Conservation (phyloP, 2,888 invertebrate species). For the Noctuana brunneofusca region DNA sequence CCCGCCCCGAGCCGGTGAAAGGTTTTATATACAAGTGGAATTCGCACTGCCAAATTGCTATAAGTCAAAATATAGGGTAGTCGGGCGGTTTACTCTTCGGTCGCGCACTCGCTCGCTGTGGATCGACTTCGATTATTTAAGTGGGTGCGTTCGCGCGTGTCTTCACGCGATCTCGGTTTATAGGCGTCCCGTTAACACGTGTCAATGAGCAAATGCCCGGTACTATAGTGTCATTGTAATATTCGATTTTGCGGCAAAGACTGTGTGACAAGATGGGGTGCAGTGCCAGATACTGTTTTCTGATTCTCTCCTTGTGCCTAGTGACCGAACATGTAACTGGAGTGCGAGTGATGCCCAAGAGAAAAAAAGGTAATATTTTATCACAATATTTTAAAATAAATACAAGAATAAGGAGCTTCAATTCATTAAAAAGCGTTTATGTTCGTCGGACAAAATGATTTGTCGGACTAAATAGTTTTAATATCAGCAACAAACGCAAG, state of each 20-base stretch:
- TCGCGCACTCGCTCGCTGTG: constrained; percentile 56
- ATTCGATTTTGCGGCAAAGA: constrained; percentile 47
- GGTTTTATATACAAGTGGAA: constrained; percentile 86
- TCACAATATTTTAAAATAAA: not conserved
- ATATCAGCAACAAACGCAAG: constrained; percentile 24
- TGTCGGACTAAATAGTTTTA: constrained; percentile 10
- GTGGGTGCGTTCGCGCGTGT: constrained; percentile 52
- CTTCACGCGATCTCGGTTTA: constrained; percentile 51
- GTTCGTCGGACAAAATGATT: no score
- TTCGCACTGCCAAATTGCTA: constrained; percentile 83
- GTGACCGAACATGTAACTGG: constrained; percentile 78
- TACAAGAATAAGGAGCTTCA: not conserved
- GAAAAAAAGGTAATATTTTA: constrained; percentile 79
- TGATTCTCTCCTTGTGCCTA: constrained; percentile 78
- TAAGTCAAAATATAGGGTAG: constrained; percentile 85
- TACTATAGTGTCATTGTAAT: constrained; percentile 60
- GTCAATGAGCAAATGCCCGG: constrained; percentile 62
- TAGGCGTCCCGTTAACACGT: constrained; percentile 45
- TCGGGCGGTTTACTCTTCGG: constrained; percentile 76
- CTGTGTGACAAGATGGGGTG: constrained; percentile 76
- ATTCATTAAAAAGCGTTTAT: not conserved
- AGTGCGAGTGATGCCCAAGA: constrained; percentile 81
- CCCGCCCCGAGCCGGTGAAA: constrained; percentile 81
- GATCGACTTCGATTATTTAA: constrained; percentile 40
- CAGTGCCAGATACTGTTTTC: constrained; percentile 78